Base-by-base conservation (phyloP, 2,113 vertebrate species). In the Coptodon rendalli region DNA sequence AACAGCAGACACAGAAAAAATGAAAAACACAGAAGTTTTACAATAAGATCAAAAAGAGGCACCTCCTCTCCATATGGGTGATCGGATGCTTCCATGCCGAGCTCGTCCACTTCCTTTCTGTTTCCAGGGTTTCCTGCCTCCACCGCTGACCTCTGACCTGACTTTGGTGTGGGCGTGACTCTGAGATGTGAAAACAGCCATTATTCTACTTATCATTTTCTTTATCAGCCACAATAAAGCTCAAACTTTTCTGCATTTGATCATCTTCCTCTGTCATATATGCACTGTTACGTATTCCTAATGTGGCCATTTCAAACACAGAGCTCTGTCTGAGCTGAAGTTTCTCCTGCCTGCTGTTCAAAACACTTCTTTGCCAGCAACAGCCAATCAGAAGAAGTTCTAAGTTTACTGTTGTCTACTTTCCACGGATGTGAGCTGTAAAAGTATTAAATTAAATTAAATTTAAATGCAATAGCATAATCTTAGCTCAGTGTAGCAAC, bases 41-140 rank as follows among this genome's bases (percentile, higher is more conserved):
- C 24, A 59, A 31, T 6, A 81, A 17, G 1, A 38, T 38, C 5
- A 71, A 66, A 45, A 45, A 3, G 3, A 12, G 4, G 27, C 59
- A 98, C 98, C 98, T 94, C 98, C 98, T 79, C 94, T 96, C 98
- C 98, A 99, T 2, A 98, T 1, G 0, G 97, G 98, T 1, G 98
- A 98, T 3, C 98, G 95, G 93, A 98, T 98, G 94, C 98, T 98
- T 81, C 97, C 96, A 0, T 98, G 97, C 1, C 98, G 97, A 10
- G 98, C 96, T 2, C 96, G 93, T 1, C 98, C 97, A 0, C 92
- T 92, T 57, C 97, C 97, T 59, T 99, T 99, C 95, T 98, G 98
- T 0, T 6, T 63, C 97, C 98, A 98, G 0, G 98, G 98, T 53
- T 99, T 99, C 86, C 71, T 95, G 59, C 98, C 98, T 7, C 98